Evolutionary conservation across 2,888 invertebrate species (phyloP).

Genomic region (Pachliopta kotzebuea): DNA sequence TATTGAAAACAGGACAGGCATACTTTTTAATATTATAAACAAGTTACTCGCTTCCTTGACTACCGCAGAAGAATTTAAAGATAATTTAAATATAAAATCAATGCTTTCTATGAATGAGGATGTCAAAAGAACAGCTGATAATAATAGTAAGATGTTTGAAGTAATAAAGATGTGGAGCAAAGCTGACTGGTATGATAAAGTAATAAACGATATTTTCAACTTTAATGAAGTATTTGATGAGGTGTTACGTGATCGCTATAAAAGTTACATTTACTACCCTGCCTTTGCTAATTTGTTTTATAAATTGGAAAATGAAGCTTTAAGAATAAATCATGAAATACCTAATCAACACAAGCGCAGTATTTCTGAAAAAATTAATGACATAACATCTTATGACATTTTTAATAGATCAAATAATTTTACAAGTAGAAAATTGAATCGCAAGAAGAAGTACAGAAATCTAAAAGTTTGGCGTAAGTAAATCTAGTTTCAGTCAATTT

Average conservation of each 20-base stretch:
- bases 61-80: constrained; percentile 13
- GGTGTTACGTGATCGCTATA: constrained; percentile 18
- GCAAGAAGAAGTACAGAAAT: not conserved
- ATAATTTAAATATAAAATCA: constrained; percentile 5
- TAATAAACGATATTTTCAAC: constrained; percentile 15
- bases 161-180: not conserved
- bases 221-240: constrained; percentile 21
- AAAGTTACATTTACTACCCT: constrained; percentile 1
- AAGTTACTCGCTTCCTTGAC: constrained; percentile 11
- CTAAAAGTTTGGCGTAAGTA: constrained; percentile 21
- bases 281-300: not conserved
- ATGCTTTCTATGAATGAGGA: constrained; percentile 2
- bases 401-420: not conserved
- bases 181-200: constrained; percentile 19
- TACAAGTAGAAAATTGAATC: constrained; percentile 2
- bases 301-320: not conserved
- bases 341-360: not conserved
- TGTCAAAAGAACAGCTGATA: constrained; percentile 3
- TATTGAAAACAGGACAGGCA: not conserved
- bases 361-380: constrained; percentile 6
- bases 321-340: not conserved
- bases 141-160: constrained; percentile 8
- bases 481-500: not conserved
- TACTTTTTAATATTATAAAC: constrained; percentile 13
- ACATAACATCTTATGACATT: not conserved